Evolutionary conservation across 2,797 vertebrate genomes (phyloP).

Genomic region (Bradypodion ventrale): DNA sequence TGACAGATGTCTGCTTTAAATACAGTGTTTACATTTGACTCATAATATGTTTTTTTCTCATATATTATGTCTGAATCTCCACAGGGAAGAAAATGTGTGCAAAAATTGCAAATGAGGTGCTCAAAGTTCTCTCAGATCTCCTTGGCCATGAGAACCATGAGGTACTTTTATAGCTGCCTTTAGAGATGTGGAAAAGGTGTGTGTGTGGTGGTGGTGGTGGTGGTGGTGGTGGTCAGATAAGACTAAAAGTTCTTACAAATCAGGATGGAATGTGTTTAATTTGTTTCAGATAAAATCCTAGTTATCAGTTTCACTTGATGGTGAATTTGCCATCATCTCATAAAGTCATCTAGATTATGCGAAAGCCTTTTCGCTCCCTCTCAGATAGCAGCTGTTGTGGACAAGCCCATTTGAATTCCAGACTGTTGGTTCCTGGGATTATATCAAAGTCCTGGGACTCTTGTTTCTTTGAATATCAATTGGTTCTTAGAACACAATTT

Average conservation of each 20-base stretch:
- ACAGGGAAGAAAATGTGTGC: constrained; percentile 92
- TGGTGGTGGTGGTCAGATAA: too few relatives aligned
- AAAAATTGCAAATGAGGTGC: constrained; percentile 83
- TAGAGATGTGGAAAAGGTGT: constrained; percentile 12
- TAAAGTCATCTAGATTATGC: background rate
- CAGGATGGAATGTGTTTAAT: background rate
- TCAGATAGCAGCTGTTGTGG: constrained; percentile 7
- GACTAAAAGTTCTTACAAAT: background rate
- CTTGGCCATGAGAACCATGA: constrained; percentile 93
- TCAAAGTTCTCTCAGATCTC: constrained; percentile 92
- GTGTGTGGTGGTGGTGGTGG: too few relatives aligned
- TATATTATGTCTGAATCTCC: constrained; percentile 33
- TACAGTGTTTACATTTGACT: background rate
- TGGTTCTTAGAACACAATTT: background rate
- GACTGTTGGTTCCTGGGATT: constrained; percentile 36
- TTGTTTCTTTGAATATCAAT: constrained; percentile 18
- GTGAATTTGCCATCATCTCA: background rate
- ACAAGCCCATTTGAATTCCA: constrained; percentile 18
- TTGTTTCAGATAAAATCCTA: background rate
- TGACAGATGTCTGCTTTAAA: background rate
- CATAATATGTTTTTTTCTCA: background rate
- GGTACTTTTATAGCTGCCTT: constrained; percentile 73
- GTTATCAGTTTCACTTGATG: background rate
- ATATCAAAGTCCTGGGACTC: constrained; percentile 24
- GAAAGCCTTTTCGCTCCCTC: background rate